Evolutionary conservation across 2,113 vertebrate species (phyloP).

Genomic region (Oenanthe oenanthe): DNA sequence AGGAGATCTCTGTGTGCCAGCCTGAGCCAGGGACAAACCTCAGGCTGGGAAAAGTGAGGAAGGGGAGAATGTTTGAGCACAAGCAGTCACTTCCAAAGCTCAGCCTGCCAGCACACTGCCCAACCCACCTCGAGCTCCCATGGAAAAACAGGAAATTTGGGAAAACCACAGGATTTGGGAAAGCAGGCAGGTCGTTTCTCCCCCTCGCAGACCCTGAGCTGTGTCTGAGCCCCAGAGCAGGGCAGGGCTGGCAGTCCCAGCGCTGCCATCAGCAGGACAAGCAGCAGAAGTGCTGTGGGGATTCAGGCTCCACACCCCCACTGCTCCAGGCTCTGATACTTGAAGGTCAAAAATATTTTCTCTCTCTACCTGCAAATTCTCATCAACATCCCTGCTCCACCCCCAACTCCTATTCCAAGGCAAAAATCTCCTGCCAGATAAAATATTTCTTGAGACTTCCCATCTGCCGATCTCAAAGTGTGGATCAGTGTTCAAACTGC

Average conservation of each 20-base stretch:
- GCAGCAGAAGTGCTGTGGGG: not conserved
- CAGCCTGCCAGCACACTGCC: not conserved
- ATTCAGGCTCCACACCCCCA: accelerated
- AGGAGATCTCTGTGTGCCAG: not conserved
- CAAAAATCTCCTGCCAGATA: not conserved
- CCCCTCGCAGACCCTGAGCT: no score
- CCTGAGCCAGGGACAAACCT: not conserved
- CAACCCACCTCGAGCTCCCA: no score
- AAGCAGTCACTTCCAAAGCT: not conserved
- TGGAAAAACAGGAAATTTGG: accelerated
- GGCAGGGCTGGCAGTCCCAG: not conserved
- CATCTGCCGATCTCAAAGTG: not conserved
- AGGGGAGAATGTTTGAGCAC: not conserved
- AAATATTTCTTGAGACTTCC: not conserved
- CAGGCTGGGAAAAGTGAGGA: accelerated
- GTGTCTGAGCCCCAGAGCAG: accelerated
- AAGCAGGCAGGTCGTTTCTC: accelerated
- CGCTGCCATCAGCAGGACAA: slow-evolving; percentile 52
- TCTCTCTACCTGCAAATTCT: not conserved
- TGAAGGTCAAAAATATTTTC: not conserved
- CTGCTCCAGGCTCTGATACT: accelerated
- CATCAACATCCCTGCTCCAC: not conserved
- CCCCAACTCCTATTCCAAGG: not conserved
- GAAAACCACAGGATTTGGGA: no score
- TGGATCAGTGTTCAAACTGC: not conserved